phyloP scores from a whole-genome alignment of 2,888 invertebrate species.

The Opisthograptis luteolata region DNA sequence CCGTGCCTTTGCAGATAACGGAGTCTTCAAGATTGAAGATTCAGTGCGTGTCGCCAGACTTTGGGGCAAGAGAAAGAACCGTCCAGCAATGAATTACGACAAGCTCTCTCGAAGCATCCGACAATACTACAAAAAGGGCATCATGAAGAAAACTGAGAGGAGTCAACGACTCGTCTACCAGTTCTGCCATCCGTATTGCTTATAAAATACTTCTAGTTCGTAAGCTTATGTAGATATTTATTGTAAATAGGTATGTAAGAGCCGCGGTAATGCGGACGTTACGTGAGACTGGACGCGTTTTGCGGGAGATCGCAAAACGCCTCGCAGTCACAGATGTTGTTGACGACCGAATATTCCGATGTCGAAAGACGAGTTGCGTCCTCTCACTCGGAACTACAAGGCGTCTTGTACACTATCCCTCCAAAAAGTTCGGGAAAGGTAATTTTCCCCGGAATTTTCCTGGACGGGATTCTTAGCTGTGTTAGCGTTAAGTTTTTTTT shows the following conservation, averaged over 20 bases:
- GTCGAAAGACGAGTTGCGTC: constrained; percentile 21
- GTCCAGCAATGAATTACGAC: constrained; percentile 99
- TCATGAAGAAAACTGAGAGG: constrained; percentile 99
- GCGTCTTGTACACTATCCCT: constrained; percentile 66
- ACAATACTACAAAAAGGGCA: constrained; percentile 99
- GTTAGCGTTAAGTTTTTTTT: constrained; percentile 72
- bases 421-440: constrained; percentile 82
- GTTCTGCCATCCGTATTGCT: constrained; percentile 97
- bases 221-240: constrained; percentile 58
- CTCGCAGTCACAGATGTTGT: constrained; percentile 58
- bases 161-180: constrained; percentile 99
- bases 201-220: constrained; percentile 82
- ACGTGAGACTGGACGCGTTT: constrained; percentile 65
- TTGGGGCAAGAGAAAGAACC: constrained; percentile 99
- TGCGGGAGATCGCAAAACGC: constrained; percentile 62
- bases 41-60: constrained; percentile 98
- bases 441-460: constrained; percentile 81
- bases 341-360: constrained; percentile 58
- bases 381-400: constrained; percentile 51
- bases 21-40: constrained; percentile 99
- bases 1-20: constrained; percentile 84
- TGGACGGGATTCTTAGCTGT: constrained; percentile 70
- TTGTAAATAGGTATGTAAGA: constrained; percentile 62
- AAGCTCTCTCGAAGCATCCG: constrained; percentile 98
- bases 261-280: constrained; percentile 81